Base-by-base conservation (phyloP, 2,797 vertebrate species). In the Luscinia luscinia region DNA sequence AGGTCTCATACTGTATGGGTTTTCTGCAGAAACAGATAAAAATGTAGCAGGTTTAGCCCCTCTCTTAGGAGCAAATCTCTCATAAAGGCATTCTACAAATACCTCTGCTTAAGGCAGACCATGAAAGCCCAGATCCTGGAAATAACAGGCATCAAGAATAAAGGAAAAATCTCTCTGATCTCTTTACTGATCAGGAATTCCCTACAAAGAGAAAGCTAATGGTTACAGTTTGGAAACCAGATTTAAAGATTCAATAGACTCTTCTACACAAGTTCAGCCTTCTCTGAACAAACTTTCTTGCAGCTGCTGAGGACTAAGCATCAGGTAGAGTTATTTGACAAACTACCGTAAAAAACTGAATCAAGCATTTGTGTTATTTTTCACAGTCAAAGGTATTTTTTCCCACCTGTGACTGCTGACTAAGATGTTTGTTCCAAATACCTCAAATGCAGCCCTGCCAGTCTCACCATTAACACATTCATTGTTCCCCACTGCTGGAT, bases 381-480 rank as follows among this genome's bases (percentile, higher is more conserved):
- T 94, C 92, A 94, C 74, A 90, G 82, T 34, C 82, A 84, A 85
- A 87, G 59, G 9, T 73, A 67, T 52, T 91, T 94, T 83, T 84
- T 63, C 62, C 51, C 52, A 93, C 57, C 30, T 61, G 19, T 72
- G 87, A 84, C 67, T 89, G 91, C 91, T 96, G 93, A 95, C 91
- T 94, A 86, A 95, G 82, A 58, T 59, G 58, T 87, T 95, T 91
- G 30, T n/a, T 87, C 49, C 15, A 34, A 94, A 86, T 54, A 72
- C n/a, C 62, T 89, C 69, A 93, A 91, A 43, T n/a, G 54, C 48
- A 90, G 76, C 59, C 63, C 74, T 64, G 52, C 73, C 84, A 88
- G 68, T 77, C 92, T 67, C 66, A 80, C 86, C 78, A 87, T 90
- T 95, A 93, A 78, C 85, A 84, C 67, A 55, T 92, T 77, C 79